Percentiles rank a stretch among this genome's conserved stretches.
These are phyloP conservation scores for Acipenser oxyrinchus DNA, from an alignment of 2,797 vertebrate species.

Conservation along the genomic window DNA sequence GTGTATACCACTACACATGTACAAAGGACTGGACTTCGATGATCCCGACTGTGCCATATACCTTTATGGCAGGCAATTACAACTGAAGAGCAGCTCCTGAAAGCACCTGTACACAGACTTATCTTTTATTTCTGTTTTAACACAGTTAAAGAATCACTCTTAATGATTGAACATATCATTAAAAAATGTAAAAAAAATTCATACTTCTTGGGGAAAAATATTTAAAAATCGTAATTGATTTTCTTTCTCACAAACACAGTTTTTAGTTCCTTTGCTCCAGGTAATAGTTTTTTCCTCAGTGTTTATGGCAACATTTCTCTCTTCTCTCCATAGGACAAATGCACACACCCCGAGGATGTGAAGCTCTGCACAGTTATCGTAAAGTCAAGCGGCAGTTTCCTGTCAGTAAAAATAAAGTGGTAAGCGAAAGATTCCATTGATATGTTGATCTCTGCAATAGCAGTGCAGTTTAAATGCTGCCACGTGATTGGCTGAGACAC, in stretches of 20 bases:
- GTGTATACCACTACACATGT: too few relatives aligned
- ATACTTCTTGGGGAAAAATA: slow-evolving; percentile 4
- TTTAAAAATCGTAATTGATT: slow-evolving; percentile 13
- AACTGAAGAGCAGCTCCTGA: too few relatives aligned
- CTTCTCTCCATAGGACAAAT: slow-evolving; percentile 79
- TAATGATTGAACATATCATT: background rate
- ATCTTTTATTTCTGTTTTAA: too few relatives aligned
- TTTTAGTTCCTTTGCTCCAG: slow-evolving; percentile 10
- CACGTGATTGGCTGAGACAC: too few relatives aligned
- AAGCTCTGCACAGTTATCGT: slow-evolving; percentile 91
- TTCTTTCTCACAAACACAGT: slow-evolving; percentile 27
- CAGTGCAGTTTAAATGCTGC: too few relatives aligned
- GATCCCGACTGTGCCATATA: too few relatives aligned
- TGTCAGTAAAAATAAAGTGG: slow-evolving; percentile 93
- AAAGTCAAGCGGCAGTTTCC: slow-evolving; percentile 93
- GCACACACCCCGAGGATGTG: slow-evolving; percentile 93
- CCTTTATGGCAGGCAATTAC: too few relatives aligned
- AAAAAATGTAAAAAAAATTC: slow-evolving; percentile 2
- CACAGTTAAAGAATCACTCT: too few relatives aligned
- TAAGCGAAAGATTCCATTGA: slow-evolving; percentile 47
- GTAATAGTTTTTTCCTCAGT: slow-evolving; percentile 35
- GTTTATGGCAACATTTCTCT: slow-evolving; percentile 31
- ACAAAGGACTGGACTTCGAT: too few relatives aligned
- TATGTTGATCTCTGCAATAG: background rate
- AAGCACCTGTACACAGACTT: too few relatives aligned